phyloP scores from a whole-genome alignment of 2,797 vertebrate genomes.

The Smutsia temminckii region DNA sequence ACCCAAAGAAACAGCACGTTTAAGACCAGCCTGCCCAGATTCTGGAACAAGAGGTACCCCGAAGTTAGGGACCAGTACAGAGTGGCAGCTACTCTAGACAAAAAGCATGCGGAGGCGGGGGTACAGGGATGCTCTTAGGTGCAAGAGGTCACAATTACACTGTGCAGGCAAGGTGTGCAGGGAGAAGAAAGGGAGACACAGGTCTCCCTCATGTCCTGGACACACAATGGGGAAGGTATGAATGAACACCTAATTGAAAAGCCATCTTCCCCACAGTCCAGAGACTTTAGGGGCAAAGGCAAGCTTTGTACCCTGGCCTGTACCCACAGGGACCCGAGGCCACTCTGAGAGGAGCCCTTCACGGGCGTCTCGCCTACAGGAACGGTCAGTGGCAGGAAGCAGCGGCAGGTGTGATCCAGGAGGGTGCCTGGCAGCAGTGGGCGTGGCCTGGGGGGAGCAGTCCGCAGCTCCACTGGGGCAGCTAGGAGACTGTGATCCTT shows the following conservation, averaged over 20 bases:
- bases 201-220: background rate
- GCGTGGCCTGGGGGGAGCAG: background rate
- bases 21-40: background rate
- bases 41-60: background rate
- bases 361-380: background rate
- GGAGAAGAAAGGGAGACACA: background rate
- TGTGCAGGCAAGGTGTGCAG: background rate
- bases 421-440: fast-evolving
- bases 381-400: background rate
- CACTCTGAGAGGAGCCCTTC: background rate
- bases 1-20: background rate
- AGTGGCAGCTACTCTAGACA: background rate
- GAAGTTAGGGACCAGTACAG: background rate
- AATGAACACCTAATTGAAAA: background rate
- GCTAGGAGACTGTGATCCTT: background rate
- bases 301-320: background rate
- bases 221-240: background rate
- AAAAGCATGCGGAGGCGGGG: background rate
- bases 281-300: background rate
- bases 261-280: background rate
- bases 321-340: background rate
- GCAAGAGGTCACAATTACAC: background rate
- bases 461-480: too few species aligned
- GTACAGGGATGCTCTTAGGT: background rate
- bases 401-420: background rate